Evolutionary conservation across 1,140 invertebrate species (phyloP), one percentile per base, ranked within the genome.

Genomic region (Sminthurinus signatus): DNA sequence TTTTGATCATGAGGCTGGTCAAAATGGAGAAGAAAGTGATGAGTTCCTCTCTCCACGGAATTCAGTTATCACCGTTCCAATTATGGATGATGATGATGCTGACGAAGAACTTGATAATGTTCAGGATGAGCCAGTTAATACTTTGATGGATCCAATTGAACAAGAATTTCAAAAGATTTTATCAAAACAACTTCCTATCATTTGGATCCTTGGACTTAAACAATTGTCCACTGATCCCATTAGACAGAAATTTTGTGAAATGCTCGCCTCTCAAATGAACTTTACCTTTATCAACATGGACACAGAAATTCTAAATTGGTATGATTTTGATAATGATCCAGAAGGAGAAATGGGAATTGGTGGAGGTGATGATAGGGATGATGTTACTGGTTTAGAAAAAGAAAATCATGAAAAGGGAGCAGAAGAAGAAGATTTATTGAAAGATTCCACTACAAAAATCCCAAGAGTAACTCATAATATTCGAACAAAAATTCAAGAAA

Each of bases 171-270:
- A 60, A n/a, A 12, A 31, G 21, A 14, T 59, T 2, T 5, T 21
- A 21, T 2, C 8, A 2, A 5, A 10, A 12, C 31, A 28, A 21
- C 5, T 31, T n/a, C 59, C 59, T 14, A 21, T 60, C 3, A 60
- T 60, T 29, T 60, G 59, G 44, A 32, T 60, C 8, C 32, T 50
- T 5, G 59, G 59, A 4, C 46, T 48, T 21, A 48, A 28, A 17
- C 59, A 60, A 19, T 2, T 19, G 19, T 27, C 19, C 12, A 48
- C 59, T 3, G 44, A 50, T 23, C 3, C 1, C 19, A 32, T 48
- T 48, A 5, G 59, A 19, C 4, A 31, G 27, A n/a, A 31, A 8
- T 60, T 60, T 32, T 48, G 59, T 19, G 3, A 50, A 5, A 48
- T 48, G 27, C 25, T 60, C 2, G 44, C 59, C 17, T 31, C 4